Evolutionary conservation across 2,888 invertebrate genomes (phyloP).

Genomic region (Agrochola macilenta): DNA sequence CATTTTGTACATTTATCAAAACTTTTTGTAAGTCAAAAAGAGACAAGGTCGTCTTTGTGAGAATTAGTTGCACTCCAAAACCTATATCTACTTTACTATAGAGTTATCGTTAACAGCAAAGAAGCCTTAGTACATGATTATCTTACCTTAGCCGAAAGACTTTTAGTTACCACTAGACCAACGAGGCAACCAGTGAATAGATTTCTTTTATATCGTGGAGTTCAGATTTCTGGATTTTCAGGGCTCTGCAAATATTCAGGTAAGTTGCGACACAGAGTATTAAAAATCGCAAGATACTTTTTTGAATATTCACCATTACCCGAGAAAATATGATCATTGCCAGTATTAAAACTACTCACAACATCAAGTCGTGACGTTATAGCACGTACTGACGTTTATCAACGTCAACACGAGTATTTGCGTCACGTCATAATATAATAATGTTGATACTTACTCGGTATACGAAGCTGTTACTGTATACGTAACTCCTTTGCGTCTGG

Average conservation of each 20-base stretch:
- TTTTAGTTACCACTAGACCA: slow-evolving; percentile 39
- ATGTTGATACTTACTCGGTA: slow-evolving; percentile 69
- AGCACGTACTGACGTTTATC: slow-evolving; percentile 34
- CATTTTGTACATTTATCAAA: background rate
- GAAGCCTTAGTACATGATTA: slow-evolving; percentile 29
- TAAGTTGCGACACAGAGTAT: slow-evolving; percentile 8
- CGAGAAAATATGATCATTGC: slow-evolving; percentile 19
- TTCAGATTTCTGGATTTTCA: slow-evolving; percentile 13
- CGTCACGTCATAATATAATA: slow-evolving; percentile 46
- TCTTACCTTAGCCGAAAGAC: slow-evolving; percentile 33
- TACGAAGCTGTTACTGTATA: slow-evolving; percentile 66
- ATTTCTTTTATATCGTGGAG: background rate
- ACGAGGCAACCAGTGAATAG: slow-evolving; percentile 12
- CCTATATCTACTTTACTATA: background rate
- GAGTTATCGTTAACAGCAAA: slow-evolving; percentile 5
- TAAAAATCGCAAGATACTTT: slow-evolving; percentile 17
- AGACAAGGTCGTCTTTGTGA: background rate
- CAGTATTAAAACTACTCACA: slow-evolving; percentile 40
- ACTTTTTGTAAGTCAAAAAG: too few species aligned
- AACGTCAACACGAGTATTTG: slow-evolving; percentile 46
- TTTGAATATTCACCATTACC: background rate
- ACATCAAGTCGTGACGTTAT: slow-evolving; percentile 45
- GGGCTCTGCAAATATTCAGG: slow-evolving; percentile 35
- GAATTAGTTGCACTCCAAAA: background rate
- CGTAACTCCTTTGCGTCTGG: slow-evolving; percentile 64